Percentiles rank a stretch among this genome's conserved stretches.
Conservation (phyloP, 2,113 vertebrate species). For the Myiagra hebetior region DNA sequence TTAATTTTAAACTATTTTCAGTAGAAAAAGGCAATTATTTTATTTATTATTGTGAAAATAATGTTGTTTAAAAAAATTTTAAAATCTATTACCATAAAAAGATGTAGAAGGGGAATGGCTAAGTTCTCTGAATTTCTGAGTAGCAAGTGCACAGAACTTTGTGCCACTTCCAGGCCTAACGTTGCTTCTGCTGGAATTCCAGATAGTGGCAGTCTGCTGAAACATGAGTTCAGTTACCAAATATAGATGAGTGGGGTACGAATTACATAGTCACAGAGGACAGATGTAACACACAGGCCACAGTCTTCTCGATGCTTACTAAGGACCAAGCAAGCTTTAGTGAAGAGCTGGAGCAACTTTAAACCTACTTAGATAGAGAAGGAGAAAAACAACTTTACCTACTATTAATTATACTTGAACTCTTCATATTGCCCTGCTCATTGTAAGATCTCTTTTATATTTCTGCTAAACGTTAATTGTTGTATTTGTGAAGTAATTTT, state of each 20-base stretch:
- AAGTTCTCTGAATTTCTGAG: conserved; percentile 47
- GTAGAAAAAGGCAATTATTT: not conserved
- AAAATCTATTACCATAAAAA: not conserved
- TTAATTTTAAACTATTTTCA: not conserved
- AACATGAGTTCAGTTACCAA: conserved; percentile 93
- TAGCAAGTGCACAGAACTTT: conserved; percentile 22
- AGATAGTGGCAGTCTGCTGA: conserved; percentile 81
- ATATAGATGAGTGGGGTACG: conserved; percentile 85
- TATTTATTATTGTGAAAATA: not conserved
- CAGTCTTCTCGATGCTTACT: conserved; percentile 72
- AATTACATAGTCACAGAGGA: conserved; percentile 80
- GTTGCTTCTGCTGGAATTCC: conserved; percentile 68
- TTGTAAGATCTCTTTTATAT: conserved; percentile 64
- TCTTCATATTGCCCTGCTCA: conserved; percentile 31
- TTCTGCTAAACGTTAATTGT: not conserved
- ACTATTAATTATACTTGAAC: not conserved
- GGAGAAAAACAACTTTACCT: not conserved
- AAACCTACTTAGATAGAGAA: not conserved
- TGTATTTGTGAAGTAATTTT: not conserved
- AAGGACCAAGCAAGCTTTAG: conserved; percentile 64
- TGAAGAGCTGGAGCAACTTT: conserved; percentile 48
- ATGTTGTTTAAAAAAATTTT: not conserved
- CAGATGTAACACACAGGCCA: conserved; percentile 84
- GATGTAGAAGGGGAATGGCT: not conserved
- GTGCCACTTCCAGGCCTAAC: conserved; percentile 56